Evolutionary conservation across 1,140 invertebrate species (phyloP).

Genomic region (Drosophila pallidifrons): DNA sequence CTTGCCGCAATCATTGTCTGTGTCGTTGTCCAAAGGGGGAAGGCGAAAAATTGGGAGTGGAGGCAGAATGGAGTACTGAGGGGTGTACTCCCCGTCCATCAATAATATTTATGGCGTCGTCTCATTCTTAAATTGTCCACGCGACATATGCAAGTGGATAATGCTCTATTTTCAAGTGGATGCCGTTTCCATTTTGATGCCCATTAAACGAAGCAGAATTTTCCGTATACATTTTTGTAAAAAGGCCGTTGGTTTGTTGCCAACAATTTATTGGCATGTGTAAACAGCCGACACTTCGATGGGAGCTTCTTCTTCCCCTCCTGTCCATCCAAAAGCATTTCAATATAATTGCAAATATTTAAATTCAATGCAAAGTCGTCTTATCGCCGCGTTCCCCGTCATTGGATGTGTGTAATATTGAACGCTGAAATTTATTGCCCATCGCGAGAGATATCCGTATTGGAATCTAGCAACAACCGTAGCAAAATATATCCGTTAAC

Average conservation of each 20-base stretch:
- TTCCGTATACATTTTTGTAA: slow-evolving; percentile 19
- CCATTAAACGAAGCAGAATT: background rate
- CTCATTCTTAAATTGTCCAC: slow-evolving; percentile 75
- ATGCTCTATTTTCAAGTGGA: slow-evolving; percentile 80
- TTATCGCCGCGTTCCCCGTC: slow-evolving; percentile 15
- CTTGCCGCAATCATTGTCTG: slow-evolving; percentile 78
- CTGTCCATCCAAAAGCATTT: slow-evolving; percentile 53
- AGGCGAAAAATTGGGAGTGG: background rate
- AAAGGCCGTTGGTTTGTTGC: slow-evolving; percentile 53
- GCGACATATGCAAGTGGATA: slow-evolving; percentile 82
- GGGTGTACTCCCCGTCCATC: slow-evolving; percentile 43
- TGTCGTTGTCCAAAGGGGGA: slow-evolving; percentile 20
- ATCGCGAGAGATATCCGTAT: slow-evolving; percentile 1
- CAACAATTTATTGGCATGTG: slow-evolving; percentile 75
- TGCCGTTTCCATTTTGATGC: slow-evolving; percentile 9
- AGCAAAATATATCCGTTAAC: slow-evolving; percentile 12
- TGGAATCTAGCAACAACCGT: background rate
- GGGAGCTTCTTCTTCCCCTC: background rate
- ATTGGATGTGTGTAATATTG: slow-evolving; percentile 20
- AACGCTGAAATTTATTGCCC: slow-evolving; percentile 31
- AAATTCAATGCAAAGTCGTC: slow-evolving; percentile 60
- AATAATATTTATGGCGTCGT: slow-evolving; percentile 79
- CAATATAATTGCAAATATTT: slow-evolving; percentile 82
- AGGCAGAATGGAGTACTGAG: background rate
- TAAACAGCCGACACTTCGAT: slow-evolving; percentile 40